Evolutionary conservation across 2,888 invertebrate species (phyloP).

Genomic region (Conops quadrifasciatus): DNA sequence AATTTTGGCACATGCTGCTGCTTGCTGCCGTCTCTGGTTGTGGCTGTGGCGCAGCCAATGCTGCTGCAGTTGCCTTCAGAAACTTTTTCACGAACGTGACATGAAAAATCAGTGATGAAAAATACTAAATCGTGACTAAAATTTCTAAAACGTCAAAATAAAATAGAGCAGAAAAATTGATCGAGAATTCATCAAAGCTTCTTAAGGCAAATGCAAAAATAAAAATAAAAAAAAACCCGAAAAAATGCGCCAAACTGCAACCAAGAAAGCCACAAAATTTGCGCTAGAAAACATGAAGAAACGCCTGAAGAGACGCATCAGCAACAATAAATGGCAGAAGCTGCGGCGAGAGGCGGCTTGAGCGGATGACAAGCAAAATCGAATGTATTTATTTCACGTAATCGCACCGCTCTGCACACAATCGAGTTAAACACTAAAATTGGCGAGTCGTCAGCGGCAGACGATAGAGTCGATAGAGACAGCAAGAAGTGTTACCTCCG

Average conservation of each 20-base stretch:
- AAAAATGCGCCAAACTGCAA: neutral
- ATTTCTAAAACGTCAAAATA: conserved; percentile 42
- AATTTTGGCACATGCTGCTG: neutral
- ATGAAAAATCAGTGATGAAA: conserved; percentile 61
- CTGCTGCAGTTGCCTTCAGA: conserved; percentile 39
- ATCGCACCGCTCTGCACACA: neutral
- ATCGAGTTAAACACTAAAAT: neutral
- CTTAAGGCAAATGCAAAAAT: too few species aligned
- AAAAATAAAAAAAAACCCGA: neutral
- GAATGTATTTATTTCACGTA: neutral
- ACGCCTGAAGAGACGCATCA: too few species aligned
- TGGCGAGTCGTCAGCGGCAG: neutral
- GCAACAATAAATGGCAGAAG: too few species aligned
- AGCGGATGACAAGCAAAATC: too few species aligned
- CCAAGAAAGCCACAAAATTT: neutral
- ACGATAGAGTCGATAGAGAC: neutral
- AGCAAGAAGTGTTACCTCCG: neutral
- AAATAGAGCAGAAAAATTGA: neutral
- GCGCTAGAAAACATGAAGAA: neutral
- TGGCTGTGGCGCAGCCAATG: neutral
- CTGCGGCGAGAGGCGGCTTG: too few species aligned
- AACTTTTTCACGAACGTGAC: conserved; percentile 59
- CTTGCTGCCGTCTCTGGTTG: neutral
- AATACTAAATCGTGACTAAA: conserved; percentile 61
- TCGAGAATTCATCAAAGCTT: neutral